Conservation (phyloP, 2,888 invertebrate species). For the Hetaerina titia region DNA sequence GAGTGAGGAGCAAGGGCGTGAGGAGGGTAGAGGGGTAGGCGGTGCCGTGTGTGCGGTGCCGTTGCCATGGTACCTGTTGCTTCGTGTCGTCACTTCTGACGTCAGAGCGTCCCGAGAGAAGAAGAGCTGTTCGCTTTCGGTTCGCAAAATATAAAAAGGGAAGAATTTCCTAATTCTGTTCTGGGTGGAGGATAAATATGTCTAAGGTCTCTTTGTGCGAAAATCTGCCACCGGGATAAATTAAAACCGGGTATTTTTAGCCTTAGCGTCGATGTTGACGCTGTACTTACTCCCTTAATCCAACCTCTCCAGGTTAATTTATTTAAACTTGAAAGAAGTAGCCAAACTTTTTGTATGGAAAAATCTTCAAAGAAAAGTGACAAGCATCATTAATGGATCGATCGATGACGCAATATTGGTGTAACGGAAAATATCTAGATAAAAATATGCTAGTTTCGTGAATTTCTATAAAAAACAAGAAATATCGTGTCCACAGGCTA, state of each 20-base stretch:
- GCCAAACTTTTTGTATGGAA: no score
- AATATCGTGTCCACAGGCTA: no score
- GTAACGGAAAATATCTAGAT: no score
- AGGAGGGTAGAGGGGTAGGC: not conserved
- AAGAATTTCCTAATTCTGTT: not conserved
- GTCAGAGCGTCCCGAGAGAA: conserved; percentile 20
- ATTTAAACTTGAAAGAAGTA: not conserved
- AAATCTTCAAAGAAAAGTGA: no score
- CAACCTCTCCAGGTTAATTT: not conserved
- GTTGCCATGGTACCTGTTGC: conserved; percentile 65
- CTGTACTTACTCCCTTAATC: not conserved
- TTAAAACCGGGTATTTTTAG: not conserved
- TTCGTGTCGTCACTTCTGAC: conserved; percentile 52
- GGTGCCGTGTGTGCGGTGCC: conserved; percentile 21
- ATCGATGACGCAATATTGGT: no score
- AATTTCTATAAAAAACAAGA: not conserved
- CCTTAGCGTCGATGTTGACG: not conserved
- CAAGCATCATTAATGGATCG: no score
- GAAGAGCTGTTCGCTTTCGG: not conserved
- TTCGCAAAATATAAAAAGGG: conserved; percentile 7
- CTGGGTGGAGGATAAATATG: not conserved
- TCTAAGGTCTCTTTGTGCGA: not conserved
- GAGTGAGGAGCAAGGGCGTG: no score
- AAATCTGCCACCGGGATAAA: not conserved
- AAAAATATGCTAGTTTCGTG: no score